Evolutionary conservation across 2,888 invertebrate species (phyloP), one percentile per base, ranked within the genome.

Genomic region (Drosophila merina): DNA sequence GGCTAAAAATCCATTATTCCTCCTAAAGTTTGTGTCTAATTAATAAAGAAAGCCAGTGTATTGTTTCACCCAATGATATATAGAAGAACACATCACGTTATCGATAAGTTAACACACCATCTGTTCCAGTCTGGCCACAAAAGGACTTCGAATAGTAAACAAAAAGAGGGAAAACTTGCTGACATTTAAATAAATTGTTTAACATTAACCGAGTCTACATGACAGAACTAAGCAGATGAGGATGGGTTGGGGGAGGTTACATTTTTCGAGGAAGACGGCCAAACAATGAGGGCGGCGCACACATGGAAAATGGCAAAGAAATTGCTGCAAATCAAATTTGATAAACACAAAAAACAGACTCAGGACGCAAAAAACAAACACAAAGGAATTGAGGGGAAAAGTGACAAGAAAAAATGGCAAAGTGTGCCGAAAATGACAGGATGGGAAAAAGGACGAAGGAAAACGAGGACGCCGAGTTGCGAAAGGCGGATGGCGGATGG

Each of bases 261-360:
- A 20, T 7, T 20, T 14, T 20, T 42, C 40, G 8, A 20, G 7
- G 44, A 58, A 50, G 54, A 10, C 42, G n/a, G 28, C 47, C 62
- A 71, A 74, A 72, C 64, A 80, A 71, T 50, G 52, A 48, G 72
- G 76, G 71, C 72, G 64, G 36, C 44, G 33, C 45, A 77, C 86
- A 83, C 76, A 84, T 75, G 81, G 74, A 77, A 82, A 88, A 86
- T 85, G 75, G 86, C 71, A 76, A 81, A 88, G 82, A 86, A 88
- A 88, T 88, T 75, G 82, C 88, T 75, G 76, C 76, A 88, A 88
- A 89, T 89, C 84, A 86, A 88, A 86, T 88, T 88, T 88, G 81
- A 89, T 88, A 86, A 88, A 86, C 88, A 88, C 60, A 64, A 54
- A 64, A 59, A 57, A 63, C 60, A 25, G 44, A 51, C 40, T 31